Evolutionary conservation across 2,797 vertebrate species (phyloP), one percentile per base, ranked within the genome.

Genomic region (Sebastes taczanowskii): DNA sequence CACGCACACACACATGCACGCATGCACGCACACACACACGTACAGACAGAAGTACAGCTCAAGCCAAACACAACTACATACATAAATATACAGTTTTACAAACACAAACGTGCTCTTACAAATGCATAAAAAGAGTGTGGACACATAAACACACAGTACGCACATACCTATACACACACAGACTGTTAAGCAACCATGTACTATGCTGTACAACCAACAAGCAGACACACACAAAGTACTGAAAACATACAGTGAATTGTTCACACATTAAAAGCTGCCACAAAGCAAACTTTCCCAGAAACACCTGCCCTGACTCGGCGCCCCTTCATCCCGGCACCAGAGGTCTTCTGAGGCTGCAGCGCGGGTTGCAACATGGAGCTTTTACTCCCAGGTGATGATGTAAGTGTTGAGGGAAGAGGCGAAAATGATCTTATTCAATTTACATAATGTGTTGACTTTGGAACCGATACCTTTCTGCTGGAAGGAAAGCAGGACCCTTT

Each of bases 371-470:
- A 27, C 5, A 4, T 5, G 6, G 1, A 77, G 72, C 63, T 67
- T 81, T 84, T 91, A 85, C 90, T 92, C 89, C 91, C 93, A 92
- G 86, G 74, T 94, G 91, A 91, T 93, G 88, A 92, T 94, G 89
- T 93, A 93, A 94, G 87, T 49, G 88, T 71, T 88, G 85, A 90
- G 78, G 68, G 87, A 92, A 91, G 88, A 90, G 85, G 85, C 14
- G 70, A 89, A 92, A 93, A 92, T 87, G 81, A 93, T 93, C 87
- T 86, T 76, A 90, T 92, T 92, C 77, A 92, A 93, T 95, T 91
- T 91, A 91, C 89, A 93, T 94, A 95, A 94, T 94, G 90, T 95
- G 93, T 94, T 95, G 93, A 94, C 91, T 93, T 94, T 94, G 94
- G 93, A 94, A 91, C 20, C 0, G 74, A 88, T 80, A 85, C 71